Percentiles rank a stretch among this genome's conserved stretches.
These are phyloP conservation scores for Dioctria linearis DNA, from an alignment of 2,888 invertebrate genomes.

Conservation along the genomic window DNA sequence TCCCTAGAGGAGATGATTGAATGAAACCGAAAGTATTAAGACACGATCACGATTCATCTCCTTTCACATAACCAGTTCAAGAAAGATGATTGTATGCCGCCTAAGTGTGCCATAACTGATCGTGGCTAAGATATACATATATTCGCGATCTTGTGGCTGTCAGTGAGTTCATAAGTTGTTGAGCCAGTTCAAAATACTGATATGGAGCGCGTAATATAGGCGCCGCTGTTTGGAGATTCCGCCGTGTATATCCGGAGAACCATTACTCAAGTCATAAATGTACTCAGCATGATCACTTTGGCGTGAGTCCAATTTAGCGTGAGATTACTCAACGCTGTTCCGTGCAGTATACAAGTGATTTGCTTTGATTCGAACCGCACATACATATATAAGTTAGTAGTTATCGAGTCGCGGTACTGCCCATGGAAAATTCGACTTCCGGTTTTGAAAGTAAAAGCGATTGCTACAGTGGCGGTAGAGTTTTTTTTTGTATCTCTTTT, in stretches of 20 bases:
- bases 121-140: not conserved
- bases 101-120: slow-evolving; percentile 13
- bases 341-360: not conserved
- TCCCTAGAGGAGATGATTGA: slow-evolving; percentile 23
- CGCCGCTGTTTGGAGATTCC: slow-evolving; percentile 20
- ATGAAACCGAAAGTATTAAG: slow-evolving; percentile 7
- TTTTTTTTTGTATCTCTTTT: slow-evolving; percentile 1
- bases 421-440: slow-evolving; percentile 35
- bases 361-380: not conserved
- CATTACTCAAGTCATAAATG: not conserved
- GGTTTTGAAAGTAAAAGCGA: slow-evolving; percentile 41
- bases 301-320: slow-evolving; percentile 36
- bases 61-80: slow-evolving; percentile 29
- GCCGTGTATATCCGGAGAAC: slow-evolving; percentile 15
- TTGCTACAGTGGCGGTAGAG: not conserved
- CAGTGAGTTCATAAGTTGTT: not conserved
- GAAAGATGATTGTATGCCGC: not conserved
- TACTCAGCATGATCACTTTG: slow-evolving; percentile 13
- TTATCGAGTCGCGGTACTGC: not conserved
- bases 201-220: slow-evolving; percentile 4
- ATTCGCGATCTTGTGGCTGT: slow-evolving; percentile 12
- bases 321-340: slow-evolving; percentile 7
- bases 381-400: not conserved
- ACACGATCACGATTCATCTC: slow-evolving; percentile 27
- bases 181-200: not conserved